Evolutionary conservation across 1,140 invertebrate species (phyloP).

Genomic region (Aphelenchoides fujianensis): DNA sequence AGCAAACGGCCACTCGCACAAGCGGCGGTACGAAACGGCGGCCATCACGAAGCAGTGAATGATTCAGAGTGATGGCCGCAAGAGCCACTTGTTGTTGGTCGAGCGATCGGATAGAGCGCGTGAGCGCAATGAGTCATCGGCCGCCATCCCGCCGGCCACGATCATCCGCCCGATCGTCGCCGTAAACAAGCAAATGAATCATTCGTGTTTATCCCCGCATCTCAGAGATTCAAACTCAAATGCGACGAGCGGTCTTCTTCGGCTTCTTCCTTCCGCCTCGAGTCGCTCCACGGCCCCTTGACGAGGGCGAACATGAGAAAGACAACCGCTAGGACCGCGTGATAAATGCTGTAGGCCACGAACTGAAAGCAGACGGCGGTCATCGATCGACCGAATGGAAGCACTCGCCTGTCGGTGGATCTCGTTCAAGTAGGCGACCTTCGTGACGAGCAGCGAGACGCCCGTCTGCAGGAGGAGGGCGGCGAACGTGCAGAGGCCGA

Average conservation of each 20-base stretch:
- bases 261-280: neutral
- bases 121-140: too few relatives aligned
- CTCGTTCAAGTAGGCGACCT: conserved; percentile 1
- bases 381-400: neutral
- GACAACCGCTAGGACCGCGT: neutral
- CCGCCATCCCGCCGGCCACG: too few relatives aligned
- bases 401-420: neutral
- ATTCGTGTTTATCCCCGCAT: too few relatives aligned
- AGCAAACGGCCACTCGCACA: too few relatives aligned
- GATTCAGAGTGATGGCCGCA: neutral
- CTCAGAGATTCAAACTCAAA: too few relatives aligned
- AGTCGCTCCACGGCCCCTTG: neutral
- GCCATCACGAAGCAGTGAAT: too few relatives aligned
- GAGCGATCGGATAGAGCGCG: too few relatives aligned
- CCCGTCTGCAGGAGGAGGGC: neutral
- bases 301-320: neutral
- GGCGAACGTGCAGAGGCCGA: neutral
- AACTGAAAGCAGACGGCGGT: neutral
- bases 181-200: too few relatives aligned
- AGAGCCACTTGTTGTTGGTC: neutral
- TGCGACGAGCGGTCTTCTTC: too few relatives aligned
- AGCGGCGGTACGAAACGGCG: too few relatives aligned
- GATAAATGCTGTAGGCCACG: neutral
- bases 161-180: too few relatives aligned
- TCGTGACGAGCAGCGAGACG: neutral